phyloP scores from a whole-genome alignment of 92 coral and sea anemone genomes.

The Phymanthus crucifer region DNA sequence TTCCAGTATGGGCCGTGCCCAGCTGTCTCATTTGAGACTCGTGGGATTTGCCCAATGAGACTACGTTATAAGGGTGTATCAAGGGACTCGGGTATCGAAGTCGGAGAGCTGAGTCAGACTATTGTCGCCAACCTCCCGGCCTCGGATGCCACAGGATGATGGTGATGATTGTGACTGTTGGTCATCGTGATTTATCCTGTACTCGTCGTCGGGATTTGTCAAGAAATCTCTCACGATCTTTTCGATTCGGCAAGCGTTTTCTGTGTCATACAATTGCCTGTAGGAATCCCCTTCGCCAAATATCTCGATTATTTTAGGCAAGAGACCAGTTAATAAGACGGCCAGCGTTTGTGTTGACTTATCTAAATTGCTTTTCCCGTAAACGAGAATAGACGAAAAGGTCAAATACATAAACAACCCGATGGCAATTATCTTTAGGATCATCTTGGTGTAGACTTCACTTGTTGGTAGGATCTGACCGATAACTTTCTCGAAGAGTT shows the following conservation, averaged over 20 bases:
- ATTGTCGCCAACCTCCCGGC: too few relatives aligned
- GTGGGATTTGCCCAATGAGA: too few relatives aligned
- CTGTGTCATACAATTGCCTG: not conserved
- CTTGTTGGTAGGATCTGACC: constrained; percentile 9
- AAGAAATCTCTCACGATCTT: constrained; percentile 11
- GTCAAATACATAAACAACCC: not conserved
- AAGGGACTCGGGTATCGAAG: too few relatives aligned
- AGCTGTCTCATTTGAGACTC: too few relatives aligned
- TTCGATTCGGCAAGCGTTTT: constrained; percentile 1
- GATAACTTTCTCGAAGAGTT: constrained; percentile 12
- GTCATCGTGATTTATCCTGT: not conserved
- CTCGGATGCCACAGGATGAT: too few relatives aligned
- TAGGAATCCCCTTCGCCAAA: not conserved
- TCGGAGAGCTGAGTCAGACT: too few relatives aligned
- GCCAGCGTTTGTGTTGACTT: not conserved
- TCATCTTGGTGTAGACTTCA: constrained; percentile 5
- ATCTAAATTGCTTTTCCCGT: constrained; percentile 2
- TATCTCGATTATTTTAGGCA: not conserved
- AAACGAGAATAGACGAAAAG: constrained; percentile 14
- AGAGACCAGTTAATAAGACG: not conserved
- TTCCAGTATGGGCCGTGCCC: too few relatives aligned
- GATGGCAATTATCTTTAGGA: not conserved
- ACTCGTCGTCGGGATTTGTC: not conserved
- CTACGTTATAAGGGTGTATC: too few relatives aligned
- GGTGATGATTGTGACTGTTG: not conserved